phyloP scores from a whole-genome alignment of 2,888 invertebrate species.

The Orthosia gracilis region DNA sequence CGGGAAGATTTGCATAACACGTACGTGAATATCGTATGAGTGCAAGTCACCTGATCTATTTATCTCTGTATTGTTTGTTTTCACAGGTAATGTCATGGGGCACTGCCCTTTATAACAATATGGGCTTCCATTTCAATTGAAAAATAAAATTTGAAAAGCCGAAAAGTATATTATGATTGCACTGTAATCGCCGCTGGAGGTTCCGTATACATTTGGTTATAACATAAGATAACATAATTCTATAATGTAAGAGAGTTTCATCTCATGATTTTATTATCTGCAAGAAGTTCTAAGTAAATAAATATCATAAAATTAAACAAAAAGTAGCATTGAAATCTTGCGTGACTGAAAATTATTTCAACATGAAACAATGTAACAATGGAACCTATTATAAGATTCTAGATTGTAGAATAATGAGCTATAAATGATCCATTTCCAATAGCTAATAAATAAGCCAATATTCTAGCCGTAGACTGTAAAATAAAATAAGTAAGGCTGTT shows the following conservation, averaged over 20 bases:
- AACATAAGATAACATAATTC: no score
- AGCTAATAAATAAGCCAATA: background rate
- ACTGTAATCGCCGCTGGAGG: background rate
- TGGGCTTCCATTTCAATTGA: conserved; percentile 5
- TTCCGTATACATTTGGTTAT: background rate
- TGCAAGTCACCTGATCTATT: conserved; percentile 30
- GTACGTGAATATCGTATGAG: conserved; percentile 41
- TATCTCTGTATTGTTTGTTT: conserved; percentile 54
- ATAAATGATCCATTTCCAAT: conserved; percentile 8
- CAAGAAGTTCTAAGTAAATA: background rate
- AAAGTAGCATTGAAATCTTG: background rate
- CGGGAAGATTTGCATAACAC: conserved; percentile 51
- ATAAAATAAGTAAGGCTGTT: background rate
- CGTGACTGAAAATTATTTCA: background rate
- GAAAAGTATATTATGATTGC: conserved; percentile 5
- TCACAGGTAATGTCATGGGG: conserved; percentile 42
- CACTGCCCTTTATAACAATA: conserved; percentile 41
- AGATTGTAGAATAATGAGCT: conserved; percentile 16
- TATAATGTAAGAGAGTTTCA: background rate
- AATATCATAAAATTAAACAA: background rate
- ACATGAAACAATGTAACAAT: conserved; percentile 5
- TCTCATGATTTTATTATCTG: background rate
- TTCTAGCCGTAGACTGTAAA: background rate
- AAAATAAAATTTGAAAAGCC: conserved; percentile 20
- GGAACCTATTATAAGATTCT: no score